These are phyloP conservation scores for Sturnira hondurensis DNA, from an alignment of 2,113 vertebrate species.

Conservation along the genomic window DNA sequence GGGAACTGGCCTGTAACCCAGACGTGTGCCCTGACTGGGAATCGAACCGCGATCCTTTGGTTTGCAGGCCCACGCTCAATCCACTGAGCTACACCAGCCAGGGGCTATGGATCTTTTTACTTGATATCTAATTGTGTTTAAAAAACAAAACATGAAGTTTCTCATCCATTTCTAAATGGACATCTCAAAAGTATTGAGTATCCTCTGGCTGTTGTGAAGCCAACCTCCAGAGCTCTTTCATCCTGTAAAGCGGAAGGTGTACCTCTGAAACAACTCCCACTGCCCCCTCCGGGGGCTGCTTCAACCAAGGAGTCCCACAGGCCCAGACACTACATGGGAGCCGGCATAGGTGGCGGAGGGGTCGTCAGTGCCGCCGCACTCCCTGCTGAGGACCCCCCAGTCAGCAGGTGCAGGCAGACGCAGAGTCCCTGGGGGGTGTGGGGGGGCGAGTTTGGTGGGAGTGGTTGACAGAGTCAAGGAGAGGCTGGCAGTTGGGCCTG, in stretches of 20 bases:
- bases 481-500: background rate
- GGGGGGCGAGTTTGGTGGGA: background rate
- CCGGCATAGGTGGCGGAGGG: too few species aligned
- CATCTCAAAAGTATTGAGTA: background rate
- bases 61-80: too few species aligned
- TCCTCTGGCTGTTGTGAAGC: background rate
- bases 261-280: background rate
- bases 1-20: too few species aligned
- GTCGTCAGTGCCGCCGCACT: fast-evolving
- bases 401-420: background rate
- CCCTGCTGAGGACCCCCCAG: background rate
- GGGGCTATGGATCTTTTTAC: background rate
- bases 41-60: too few species aligned
- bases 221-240: background rate
- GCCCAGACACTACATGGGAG: background rate
- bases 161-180: background rate
- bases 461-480: background rate
- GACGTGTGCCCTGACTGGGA: too few species aligned
- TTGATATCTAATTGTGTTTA: background rate
- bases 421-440: background rate
- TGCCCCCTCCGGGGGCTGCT: background rate
- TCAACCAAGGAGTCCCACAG: background rate
- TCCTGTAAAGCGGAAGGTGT: background rate
- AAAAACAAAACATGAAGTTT: background rate
- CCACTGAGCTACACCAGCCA: too few species aligned